These are phyloP conservation scores for Xylocopa sonorina DNA, from an alignment of 1,140 invertebrate species.

Conservation along the genomic window DNA sequence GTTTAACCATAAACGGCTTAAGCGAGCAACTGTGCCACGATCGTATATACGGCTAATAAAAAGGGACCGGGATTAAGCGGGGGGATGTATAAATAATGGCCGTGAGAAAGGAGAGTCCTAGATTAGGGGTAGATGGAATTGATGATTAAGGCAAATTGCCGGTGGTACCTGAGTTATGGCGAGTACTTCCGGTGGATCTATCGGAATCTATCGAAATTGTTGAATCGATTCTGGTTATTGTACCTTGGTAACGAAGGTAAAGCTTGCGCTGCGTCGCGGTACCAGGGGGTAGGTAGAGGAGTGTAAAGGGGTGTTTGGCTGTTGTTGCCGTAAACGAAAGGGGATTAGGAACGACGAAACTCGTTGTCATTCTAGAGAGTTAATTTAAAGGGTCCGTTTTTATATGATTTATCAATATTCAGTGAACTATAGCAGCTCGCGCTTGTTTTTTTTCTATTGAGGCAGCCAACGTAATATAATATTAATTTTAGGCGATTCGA, in stretches of 20 bases:
- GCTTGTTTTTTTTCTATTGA: no score
- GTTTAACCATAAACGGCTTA: constrained; percentile 44
- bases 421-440: no score
- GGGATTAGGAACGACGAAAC: no score
- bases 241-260: neutral
- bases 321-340: no score
- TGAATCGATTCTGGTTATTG: neutral
- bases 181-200: neutral
- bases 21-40: neutral
- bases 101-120: neutral
- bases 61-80: constrained; percentile 19
- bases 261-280: neutral
- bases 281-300: no score
- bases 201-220: neutral
- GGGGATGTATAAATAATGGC: constrained; percentile 40
- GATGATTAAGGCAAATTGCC: constrained; percentile 3
- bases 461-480: no score
- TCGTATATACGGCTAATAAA: constrained; percentile 41
- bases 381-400: no score
- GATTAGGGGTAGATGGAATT: neutral
- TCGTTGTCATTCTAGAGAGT: no score
- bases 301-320: no score
- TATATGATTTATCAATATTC: no score
- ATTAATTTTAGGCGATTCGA: no score
- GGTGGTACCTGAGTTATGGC: neutral